Evolutionary conservation across 2,113 vertebrate species (phyloP).

Genomic region (Dasyurus viverrinus): DNA sequence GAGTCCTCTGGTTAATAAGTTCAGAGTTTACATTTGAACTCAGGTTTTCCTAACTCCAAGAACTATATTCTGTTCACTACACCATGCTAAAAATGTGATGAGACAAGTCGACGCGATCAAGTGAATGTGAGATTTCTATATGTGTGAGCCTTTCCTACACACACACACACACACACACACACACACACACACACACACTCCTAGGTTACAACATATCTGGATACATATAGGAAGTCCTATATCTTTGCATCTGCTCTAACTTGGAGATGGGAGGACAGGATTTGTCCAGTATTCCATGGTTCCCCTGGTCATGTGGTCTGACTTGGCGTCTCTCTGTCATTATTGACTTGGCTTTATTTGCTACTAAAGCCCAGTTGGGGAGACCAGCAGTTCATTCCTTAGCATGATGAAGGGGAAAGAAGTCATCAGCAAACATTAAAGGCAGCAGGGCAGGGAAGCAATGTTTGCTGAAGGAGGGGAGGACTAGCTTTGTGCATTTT

Average conservation of each 20-base stretch:
- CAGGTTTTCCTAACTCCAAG: not conserved
- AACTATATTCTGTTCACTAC: not conserved
- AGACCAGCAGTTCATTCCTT: not conserved
- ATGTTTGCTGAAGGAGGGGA: fast-evolving
- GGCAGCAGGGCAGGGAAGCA: not conserved
- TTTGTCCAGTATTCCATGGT: not conserved
- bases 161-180: fast-evolving
- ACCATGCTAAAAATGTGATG: not conserved
- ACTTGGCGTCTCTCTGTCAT: not conserved
- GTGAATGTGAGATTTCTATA: not conserved
- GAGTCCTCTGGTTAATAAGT: not conserved
- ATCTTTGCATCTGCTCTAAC: not conserved
- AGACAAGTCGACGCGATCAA: not conserved
- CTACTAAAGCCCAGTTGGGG: fast-evolving
- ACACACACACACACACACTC: not conserved
- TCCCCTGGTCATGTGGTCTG: not conserved
- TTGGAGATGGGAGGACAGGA: not conserved
- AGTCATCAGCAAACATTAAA: not conserved
- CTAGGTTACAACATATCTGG: not conserved
- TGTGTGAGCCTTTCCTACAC: not conserved
- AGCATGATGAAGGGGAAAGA: not conserved
- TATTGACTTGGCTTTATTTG: not conserved
- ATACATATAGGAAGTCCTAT: not conserved
- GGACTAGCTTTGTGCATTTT: not conserved
- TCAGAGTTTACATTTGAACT: not conserved